phyloP scores from a whole-genome alignment of 2,888 invertebrate species.

The Ennomos quercinarius region DNA sequence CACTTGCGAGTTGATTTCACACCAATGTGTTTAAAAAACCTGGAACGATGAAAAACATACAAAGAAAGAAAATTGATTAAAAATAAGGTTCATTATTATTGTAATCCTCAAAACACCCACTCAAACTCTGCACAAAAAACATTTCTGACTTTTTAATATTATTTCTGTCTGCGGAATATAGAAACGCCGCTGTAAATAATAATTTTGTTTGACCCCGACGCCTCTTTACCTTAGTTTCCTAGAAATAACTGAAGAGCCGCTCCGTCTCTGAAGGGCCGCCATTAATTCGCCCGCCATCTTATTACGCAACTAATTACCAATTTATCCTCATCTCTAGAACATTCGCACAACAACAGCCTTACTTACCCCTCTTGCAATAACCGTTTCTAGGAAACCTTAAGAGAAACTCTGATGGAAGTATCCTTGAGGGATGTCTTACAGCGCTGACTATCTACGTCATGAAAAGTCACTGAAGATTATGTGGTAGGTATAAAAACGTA shows the following conservation, averaged over 20 bases:
- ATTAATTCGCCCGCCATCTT: slow-evolving; percentile 61
- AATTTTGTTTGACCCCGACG: background rate
- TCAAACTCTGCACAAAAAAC: too few species aligned
- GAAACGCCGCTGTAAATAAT: too few species aligned
- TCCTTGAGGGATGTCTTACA: slow-evolving; percentile 6
- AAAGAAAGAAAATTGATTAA: too few species aligned
- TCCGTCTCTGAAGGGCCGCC: slow-evolving; percentile 43
- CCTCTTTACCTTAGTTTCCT: slow-evolving; percentile 4
- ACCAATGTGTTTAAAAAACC: too few species aligned
- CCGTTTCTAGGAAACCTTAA: slow-evolving; percentile 10
- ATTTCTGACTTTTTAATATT: too few species aligned
- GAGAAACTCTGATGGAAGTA: slow-evolving; percentile 5
- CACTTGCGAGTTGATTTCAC: too few species aligned
- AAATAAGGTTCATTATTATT: too few species aligned
- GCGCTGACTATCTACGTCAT: slow-evolving; percentile 1
- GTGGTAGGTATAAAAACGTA: background rate
- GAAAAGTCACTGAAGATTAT: slow-evolving; percentile 4
- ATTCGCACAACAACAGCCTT: slow-evolving; percentile 42
- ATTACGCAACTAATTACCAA: slow-evolving; percentile 67
- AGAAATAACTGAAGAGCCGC: slow-evolving; percentile 15
- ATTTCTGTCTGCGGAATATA: too few species aligned
- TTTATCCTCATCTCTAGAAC: slow-evolving; percentile 58
- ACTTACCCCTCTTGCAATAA: slow-evolving; percentile 12
- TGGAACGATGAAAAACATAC: too few species aligned
- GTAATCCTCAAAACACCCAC: too few species aligned